Evolutionary conservation across 2,888 invertebrate genomes (phyloP), one percentile per base, ranked within the genome.

Genomic region (Cylindroiulus punctatus): DNA sequence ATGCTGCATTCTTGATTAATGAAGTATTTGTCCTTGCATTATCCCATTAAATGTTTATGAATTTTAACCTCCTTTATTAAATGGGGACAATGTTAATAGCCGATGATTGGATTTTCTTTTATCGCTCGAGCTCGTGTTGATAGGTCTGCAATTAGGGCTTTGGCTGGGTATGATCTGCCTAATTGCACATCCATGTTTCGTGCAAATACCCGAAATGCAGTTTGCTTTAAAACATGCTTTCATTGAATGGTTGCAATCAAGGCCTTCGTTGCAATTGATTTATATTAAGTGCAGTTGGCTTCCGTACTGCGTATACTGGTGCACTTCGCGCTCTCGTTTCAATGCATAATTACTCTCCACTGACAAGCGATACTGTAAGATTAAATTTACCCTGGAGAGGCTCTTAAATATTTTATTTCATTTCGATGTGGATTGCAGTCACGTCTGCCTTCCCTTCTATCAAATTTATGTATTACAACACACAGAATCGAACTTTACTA

Each of bases 271-370:
- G 10, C 76, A 30, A 76, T 76, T 76, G 76, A 76, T 76, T 76
- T 76, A 30, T 76, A 76, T 30, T 26, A 32, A 76, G 76, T 76
- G 76, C 76, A 76, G 76, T 30, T 30, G 30, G 30, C 76, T 76
- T 76, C 76, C 76, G 76, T 76, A 76, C n/a, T n/a, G n/a, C n/a
- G n/a, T 44, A 44, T 4, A 4, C 2, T 17, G 30, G 76, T 30
- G 76, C 76, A 76, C 76, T 76, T 76, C 17, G 30, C 76, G 76
- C 30, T 76, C 76, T 30, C 76, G 76, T 76, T 76, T 76, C 76
- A 32, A 76, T 76, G 76, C 76, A 76, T 76, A 76, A 76, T 76
- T 76, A 76, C 76, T 76, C 76, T 76, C 76, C 76, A 76, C 76
- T 76, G 76, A 76, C 76, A 76, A 76, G 76, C 76, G 76, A 76